A percentile compares a stretch with the other conserved stretches of the same genome.
Evolutionary conservation across 2,797 vertebrate genomes (phyloP).

Genomic region (Hoplostethus mediterraneus): DNA sequence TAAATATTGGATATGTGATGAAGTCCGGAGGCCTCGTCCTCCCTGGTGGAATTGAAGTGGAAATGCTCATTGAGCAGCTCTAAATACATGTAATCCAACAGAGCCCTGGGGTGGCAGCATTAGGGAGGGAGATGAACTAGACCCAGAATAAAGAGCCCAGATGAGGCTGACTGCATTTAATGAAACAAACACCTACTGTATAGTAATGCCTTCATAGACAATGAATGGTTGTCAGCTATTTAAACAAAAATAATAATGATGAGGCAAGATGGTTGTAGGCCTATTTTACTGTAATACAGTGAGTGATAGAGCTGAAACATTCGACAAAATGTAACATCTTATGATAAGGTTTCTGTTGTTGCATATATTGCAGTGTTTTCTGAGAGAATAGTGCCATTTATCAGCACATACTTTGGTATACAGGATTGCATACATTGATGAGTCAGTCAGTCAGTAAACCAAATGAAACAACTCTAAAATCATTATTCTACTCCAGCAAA

Average conservation of each 20-base stretch:
- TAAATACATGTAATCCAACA: conserved; percentile 5
- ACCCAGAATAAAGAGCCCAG: not conserved
- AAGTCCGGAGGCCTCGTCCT: not conserved
- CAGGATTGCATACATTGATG: no score
- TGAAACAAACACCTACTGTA: not conserved
- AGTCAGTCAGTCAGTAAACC: no score
- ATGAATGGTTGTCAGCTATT: not conserved
- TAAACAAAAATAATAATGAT: not conserved
- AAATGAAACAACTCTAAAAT: no score
- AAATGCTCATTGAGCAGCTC: not conserved
- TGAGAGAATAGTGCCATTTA: no score
- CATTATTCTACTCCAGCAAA: no score
- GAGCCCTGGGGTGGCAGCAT: conserved; percentile 7
- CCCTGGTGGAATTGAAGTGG: conserved; percentile 1
- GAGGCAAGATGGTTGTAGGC: not conserved
- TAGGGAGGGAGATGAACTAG: not conserved
- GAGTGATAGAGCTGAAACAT: no score
- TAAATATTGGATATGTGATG: conserved; percentile 10
- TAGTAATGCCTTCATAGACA: not conserved
- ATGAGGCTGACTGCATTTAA: not conserved
- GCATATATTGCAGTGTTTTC: no score
- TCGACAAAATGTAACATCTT: no score
- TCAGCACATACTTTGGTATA: no score
- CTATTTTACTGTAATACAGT: no score
- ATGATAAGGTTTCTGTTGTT: no score